Conservation (phyloP, 2,113 vertebrate genomes). For the Hemibagrus wyckioides region DNA sequence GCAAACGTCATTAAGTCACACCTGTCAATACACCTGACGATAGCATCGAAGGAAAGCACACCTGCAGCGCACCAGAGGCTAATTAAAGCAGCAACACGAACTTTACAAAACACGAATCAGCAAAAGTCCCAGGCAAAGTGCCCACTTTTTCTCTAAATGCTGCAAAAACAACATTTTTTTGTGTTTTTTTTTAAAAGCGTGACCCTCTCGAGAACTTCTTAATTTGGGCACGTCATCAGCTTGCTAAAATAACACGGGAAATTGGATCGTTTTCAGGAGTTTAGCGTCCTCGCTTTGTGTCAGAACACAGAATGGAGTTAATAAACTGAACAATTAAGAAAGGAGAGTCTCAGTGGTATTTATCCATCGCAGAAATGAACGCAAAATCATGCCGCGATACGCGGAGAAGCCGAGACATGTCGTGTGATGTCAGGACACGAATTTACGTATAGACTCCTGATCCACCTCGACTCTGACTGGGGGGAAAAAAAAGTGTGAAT, state of each 20-base stretch:
- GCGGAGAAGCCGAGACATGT: no score
- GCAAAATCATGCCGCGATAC: no score
- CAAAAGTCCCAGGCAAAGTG: conserved; percentile 13
- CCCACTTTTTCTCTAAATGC: background rate
- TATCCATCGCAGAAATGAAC: no score
- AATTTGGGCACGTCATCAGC: background rate
- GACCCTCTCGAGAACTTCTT: background rate
- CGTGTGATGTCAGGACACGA: no score
- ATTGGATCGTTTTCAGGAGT: background rate
- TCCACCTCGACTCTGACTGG: no score
- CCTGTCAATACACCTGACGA: conserved; percentile 30
- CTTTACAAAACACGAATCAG: conserved; percentile 27
- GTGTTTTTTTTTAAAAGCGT: background rate
- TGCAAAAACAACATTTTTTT: background rate
- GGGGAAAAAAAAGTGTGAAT: no score
- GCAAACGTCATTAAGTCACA: conserved; percentile 14
- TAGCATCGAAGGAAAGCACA: background rate
- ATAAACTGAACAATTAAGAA: background rate
- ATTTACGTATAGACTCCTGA: no score
- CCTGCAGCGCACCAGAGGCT: background rate
- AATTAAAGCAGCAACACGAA: conserved; percentile 24
- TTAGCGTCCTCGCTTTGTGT: background rate
- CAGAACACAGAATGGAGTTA: background rate
- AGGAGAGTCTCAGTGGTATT: background rate
- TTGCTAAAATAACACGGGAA: background rate